A percentile compares a stretch with the other conserved stretches of the same genome.
phyloP scores from a whole-genome alignment of 2,113 vertebrate species.

The Eurypyga helias region DNA sequence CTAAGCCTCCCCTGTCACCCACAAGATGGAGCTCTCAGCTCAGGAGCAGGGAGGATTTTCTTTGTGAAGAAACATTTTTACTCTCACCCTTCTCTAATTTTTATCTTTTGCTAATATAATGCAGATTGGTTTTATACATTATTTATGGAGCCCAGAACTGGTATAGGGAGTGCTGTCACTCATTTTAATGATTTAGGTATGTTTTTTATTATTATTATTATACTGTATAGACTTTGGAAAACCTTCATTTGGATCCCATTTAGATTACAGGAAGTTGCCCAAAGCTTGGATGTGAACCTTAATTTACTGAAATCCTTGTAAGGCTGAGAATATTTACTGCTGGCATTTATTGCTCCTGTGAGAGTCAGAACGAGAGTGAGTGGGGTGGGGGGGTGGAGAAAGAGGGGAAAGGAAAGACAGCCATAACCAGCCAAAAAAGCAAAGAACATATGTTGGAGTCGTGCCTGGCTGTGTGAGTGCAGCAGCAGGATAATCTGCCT shows the following conservation, averaged over 20 bases:
- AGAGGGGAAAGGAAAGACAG: slow-evolving; percentile 18
- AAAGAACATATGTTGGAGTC: slow-evolving; percentile 30
- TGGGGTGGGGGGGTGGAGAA: background rate
- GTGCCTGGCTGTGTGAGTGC: background rate
- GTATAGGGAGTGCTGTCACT: slow-evolving; percentile 69
- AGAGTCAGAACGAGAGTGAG: background rate
- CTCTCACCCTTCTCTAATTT: slow-evolving; percentile 50
- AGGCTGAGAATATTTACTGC: slow-evolving; percentile 68
- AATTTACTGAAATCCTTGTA: slow-evolving; percentile 72
- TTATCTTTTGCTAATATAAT: slow-evolving; percentile 69
- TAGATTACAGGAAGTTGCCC: slow-evolving; percentile 70
- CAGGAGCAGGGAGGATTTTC: background rate
- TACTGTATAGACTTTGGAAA: slow-evolving; percentile 61
- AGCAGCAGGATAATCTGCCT: background rate
- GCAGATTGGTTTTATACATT: slow-evolving; percentile 59
- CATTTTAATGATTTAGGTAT: slow-evolving; percentile 69
- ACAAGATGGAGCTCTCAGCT: slow-evolving; percentile 74
- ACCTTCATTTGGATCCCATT: slow-evolving; percentile 69
- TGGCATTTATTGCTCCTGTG: slow-evolving; percentile 72
- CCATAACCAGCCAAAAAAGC: slow-evolving; percentile 46
- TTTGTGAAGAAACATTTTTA: background rate
- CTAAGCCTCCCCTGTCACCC: background rate
- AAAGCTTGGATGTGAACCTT: slow-evolving; percentile 66
- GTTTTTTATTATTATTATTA: slow-evolving; percentile 68
- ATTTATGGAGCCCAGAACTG: slow-evolving; percentile 68